phyloP scores from a whole-genome alignment of 2,888 invertebrate genomes.

The Ochropleura plecta region DNA sequence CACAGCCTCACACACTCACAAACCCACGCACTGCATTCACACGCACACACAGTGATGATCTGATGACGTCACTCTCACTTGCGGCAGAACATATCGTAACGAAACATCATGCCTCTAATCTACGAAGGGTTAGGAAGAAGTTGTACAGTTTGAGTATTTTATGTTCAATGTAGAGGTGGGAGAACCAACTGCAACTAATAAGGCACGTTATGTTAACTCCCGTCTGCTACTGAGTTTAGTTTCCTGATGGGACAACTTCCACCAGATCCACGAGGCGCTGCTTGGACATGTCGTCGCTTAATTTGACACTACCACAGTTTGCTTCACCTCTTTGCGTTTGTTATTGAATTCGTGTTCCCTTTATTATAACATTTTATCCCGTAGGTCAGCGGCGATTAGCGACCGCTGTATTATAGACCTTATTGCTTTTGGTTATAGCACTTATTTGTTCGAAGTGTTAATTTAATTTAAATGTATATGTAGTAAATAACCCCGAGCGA shows the following conservation, averaged over 20 bases:
- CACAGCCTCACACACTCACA: neutral
- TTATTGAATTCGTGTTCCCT: conserved; percentile 19
- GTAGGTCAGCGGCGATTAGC: conserved; percentile 9
- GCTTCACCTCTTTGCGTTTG: conserved; percentile 13
- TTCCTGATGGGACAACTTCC: no score
- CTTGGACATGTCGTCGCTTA: no score
- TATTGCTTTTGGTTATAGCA: conserved; percentile 14
- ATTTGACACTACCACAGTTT: neutral
- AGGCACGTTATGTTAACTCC: no score
- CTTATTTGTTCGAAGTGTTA: neutral
- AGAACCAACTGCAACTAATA: no score
- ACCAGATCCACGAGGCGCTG: no score
- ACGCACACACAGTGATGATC: neutral
- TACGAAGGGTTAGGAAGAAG: no score
- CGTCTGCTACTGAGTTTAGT: no score
- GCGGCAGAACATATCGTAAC: neutral
- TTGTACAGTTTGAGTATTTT: no score
- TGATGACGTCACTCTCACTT: neutral
- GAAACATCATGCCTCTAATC: neutral
- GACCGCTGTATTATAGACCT: conserved; percentile 10
- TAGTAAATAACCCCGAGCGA: conserved; percentile 23
- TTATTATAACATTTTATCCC: conserved; percentile 38
- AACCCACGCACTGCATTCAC: neutral
- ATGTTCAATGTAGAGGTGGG: no score
- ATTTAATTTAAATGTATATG: conserved; percentile 42